These are phyloP conservation scores for Chaetodon trifascialis DNA, from an alignment of 2,113 vertebrate species.

Conservation along the genomic window DNA sequence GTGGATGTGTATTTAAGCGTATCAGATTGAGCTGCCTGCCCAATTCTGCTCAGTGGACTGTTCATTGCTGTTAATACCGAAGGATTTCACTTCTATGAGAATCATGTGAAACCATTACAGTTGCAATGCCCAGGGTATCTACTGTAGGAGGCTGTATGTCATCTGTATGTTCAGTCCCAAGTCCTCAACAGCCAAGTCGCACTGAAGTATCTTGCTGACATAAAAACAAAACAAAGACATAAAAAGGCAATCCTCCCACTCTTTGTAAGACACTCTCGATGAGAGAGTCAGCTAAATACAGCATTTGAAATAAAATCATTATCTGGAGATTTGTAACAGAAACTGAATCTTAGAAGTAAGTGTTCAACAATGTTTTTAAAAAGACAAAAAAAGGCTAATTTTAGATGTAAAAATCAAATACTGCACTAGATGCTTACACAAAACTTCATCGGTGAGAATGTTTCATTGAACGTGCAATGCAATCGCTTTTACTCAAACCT, in stretches of 20 bases:
- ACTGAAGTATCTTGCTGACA: not conserved
- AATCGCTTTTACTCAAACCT: too few species aligned
- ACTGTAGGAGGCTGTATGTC: not conserved
- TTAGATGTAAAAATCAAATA: not conserved
- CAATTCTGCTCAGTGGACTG: constrained; percentile 73
- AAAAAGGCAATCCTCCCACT: not conserved
- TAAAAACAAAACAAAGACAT: not conserved
- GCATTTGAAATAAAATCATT: not conserved
- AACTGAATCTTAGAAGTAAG: not conserved
- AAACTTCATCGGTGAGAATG: not conserved
- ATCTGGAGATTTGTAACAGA: not conserved
- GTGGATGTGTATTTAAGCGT: constrained; percentile 63
- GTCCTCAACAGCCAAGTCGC: constrained; percentile 9
- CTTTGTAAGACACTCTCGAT: not conserved
- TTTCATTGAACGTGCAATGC: too few species aligned
- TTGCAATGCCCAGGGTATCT: not conserved
- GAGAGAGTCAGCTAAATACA: not conserved
- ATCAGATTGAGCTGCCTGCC: constrained; percentile 55
- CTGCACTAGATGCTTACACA: not conserved
- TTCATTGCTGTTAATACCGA: constrained; percentile 50
- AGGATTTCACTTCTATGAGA: constrained; percentile 55
- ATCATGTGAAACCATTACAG: constrained; percentile 53
- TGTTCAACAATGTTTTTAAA: not conserved
- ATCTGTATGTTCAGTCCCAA: constrained; percentile 16
- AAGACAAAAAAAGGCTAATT: not conserved